Conservation (phyloP, 1,140 invertebrate genomes). For the Drosophila pseudoananassae region DNA sequence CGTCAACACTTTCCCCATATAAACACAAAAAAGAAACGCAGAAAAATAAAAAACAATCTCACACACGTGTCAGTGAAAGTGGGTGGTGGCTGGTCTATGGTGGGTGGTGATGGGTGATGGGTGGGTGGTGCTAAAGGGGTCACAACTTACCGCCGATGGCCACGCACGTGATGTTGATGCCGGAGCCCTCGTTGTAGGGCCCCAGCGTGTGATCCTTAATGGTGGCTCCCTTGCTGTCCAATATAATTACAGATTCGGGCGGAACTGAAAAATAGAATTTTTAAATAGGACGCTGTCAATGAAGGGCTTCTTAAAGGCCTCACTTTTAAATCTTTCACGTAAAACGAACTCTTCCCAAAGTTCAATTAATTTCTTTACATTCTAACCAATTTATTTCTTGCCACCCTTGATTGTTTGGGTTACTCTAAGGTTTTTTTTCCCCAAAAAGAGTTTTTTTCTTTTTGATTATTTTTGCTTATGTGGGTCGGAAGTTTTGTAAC, state of each 20-base stretch:
- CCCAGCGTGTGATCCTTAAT: conserved; percentile 90
- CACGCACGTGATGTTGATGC: conserved; percentile 92
- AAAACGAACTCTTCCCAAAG: background rate
- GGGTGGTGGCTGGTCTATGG: conserved; percentile 1
- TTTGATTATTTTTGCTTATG: conserved; percentile 26
- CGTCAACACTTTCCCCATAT: conserved; percentile 61
- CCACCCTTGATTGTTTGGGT: background rate
- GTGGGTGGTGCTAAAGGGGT: background rate
- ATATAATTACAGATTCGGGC: conserved; percentile 90
- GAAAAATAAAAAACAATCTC: background rate
- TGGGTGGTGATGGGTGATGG: conserved; percentile 4
- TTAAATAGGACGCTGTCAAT: conserved; percentile 20
- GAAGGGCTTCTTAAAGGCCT: conserved; percentile 18
- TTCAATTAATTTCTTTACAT: conserved; percentile 2
- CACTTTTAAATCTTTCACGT: background rate
- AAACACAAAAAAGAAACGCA: background rate
- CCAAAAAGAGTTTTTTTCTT: conserved; percentile 49
- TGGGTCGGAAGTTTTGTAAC: conserved; percentile 27
- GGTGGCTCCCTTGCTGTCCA: conserved; percentile 90
- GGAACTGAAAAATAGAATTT: conserved; percentile 86
- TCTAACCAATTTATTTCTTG: background rate
- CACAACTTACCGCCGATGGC: conserved; percentile 90
- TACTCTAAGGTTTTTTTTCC: background rate
- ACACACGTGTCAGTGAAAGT: background rate
- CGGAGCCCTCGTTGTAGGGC: conserved; percentile 92